phyloP scores from a whole-genome alignment of 2,113 vertebrate genomes.

The Pipa parva region DNA sequence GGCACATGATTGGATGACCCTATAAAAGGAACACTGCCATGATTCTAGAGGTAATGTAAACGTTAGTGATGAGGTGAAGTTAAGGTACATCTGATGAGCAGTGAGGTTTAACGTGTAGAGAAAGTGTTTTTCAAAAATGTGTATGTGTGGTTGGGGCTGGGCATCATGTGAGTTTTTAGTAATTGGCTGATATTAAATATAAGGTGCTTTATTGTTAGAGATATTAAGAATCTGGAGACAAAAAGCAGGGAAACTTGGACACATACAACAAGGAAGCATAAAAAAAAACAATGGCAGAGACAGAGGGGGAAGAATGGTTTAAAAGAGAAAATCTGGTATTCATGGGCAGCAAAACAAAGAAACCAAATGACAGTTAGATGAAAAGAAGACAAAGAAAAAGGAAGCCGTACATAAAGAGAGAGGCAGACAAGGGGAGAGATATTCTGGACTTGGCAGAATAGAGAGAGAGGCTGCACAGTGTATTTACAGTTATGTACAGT shows the following conservation, averaged over 20 bases:
- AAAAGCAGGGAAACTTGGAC: neutral
- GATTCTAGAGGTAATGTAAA: slow-evolving; percentile 2
- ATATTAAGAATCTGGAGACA: slow-evolving; percentile 18
- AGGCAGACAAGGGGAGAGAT: neutral
- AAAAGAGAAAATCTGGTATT: too few species aligned
- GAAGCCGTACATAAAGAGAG: neutral
- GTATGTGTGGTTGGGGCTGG: neutral
- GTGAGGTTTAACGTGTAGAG: too few species aligned
- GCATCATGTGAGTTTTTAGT: neutral
- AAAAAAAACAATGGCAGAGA: too few species aligned
- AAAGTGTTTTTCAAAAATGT: too few species aligned
- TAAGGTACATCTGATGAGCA: neutral
- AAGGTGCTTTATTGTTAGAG: slow-evolving; percentile 28
- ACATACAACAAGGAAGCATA: too few species aligned
- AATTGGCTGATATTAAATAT: slow-evolving; percentile 1
- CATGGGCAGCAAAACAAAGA: too few species aligned
- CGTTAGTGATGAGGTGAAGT: neutral
- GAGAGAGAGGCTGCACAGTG: slow-evolving; percentile 18
- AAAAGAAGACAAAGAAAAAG: neutral
- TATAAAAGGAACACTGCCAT: neutral
- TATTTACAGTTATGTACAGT: slow-evolving; percentile 8
- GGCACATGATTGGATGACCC: neutral
- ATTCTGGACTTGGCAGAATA: neutral
- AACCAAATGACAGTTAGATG: too few species aligned
- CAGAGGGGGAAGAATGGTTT: too few species aligned